Base-by-base conservation (phyloP, 2,113 vertebrate species). In the Anarhynchus alexandrinus region DNA sequence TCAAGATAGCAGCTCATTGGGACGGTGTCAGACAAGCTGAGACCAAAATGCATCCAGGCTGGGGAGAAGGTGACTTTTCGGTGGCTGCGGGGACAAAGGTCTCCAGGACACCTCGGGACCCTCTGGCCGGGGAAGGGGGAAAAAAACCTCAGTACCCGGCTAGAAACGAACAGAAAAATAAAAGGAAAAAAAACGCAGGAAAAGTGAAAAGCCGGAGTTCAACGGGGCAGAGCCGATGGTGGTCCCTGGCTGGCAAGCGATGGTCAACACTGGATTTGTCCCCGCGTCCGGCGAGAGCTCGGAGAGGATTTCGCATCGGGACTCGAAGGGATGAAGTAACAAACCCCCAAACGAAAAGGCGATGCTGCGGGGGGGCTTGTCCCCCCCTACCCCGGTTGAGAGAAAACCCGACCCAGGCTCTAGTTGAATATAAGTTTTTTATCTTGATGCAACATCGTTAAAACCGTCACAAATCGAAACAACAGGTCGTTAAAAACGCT, bases 401-500 rank as follows among this genome's bases (percentile, higher is more conserved):
- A 94, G 81, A 97, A 97, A 94, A 96, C 45, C 91, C 82, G 90
- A 95, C 61, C 79, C 87, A 96, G 45, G 82, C 69, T 95, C 77
- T 92, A 95, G 77, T 94, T 86, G 95, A 96, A 97, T 94, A 96
- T 83, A 91, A 94, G 94, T 70, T 65, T 96, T 96, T 94, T 95
- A 95, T 97, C 96, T 95, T 93, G 97, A 97, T 95, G 97, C 95
- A 97, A 96, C 94, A 96, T 94, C 84, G 77, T 95, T 96, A 96
- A 97, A 97, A 97, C 91, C 95, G 85, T 96, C 93, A 93, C 96
- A 97, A 97, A 96, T 95, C 70, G 91, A 96, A 97, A 97, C 94
- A 97, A 97, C 95, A 96, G 95, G 95, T 97, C 95, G 85, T 96
- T 97, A 94, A 97, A 97, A 97, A 97, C 88, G 91, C 96, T 91